These are phyloP conservation scores for Styela clava DNA, from an alignment of 23 tunicate species.

Conservation along the genomic window DNA sequence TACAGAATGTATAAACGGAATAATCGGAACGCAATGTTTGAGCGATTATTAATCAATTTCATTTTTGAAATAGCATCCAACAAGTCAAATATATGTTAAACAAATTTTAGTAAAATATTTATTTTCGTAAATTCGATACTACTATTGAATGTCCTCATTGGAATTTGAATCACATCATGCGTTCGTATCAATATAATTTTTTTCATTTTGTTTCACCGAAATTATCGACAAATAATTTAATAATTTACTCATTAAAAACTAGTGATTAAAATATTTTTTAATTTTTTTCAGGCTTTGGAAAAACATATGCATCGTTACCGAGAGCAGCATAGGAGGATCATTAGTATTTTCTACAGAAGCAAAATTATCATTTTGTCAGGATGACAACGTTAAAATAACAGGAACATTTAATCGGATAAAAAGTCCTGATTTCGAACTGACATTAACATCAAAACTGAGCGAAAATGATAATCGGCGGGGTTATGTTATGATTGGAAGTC, in stretches of 20 bases:
- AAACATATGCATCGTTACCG: slow-evolving; percentile 48
- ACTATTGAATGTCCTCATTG: no score
- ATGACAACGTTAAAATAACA: slow-evolving; percentile 39
- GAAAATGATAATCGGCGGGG: slow-evolving; percentile 40
- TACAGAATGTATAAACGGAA: no score
- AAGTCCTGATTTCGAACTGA: slow-evolving; percentile 52
- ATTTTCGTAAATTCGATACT: no score
- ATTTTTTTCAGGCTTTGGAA: slow-evolving; percentile 48
- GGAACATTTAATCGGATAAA: slow-evolving; percentile 49
- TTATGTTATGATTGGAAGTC: slow-evolving; percentile 42
- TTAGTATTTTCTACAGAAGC: slow-evolving; percentile 25
- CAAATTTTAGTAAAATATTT: no score
- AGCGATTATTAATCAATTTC: no score
- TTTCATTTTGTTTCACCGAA: no score
- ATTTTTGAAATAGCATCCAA: no score
- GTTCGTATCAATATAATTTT: no score
- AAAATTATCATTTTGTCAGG: slow-evolving; percentile 29
- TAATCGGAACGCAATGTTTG: no score
- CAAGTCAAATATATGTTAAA: no score
- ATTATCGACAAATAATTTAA: no score
- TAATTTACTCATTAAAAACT: background rate
- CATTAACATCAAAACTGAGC: slow-evolving; percentile 35
- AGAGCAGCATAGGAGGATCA: slow-evolving; percentile 38
- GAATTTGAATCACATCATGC: no score
- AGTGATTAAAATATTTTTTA: background rate